Conservation (phyloP, 2,113 vertebrate genomes). For the Chloroceryle aenea region DNA sequence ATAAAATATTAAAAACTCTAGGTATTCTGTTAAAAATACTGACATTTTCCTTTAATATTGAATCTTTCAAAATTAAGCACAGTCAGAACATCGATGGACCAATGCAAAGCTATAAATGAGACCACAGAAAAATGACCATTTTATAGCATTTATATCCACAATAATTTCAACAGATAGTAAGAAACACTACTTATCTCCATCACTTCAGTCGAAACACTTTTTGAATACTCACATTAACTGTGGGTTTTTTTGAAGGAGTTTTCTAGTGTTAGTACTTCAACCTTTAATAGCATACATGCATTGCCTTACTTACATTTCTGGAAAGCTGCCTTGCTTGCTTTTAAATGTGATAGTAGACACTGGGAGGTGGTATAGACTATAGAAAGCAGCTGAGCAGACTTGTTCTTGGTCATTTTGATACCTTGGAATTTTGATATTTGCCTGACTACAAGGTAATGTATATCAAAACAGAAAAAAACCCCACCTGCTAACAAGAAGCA, state of each 20-base stretch:
- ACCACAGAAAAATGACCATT: not conserved
- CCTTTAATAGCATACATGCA: not conserved
- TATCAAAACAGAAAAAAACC: not conserved
- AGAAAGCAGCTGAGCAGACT: conserved; percentile 6
- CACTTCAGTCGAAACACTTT: not conserved
- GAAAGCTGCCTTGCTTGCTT: not conserved
- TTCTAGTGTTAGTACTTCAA: not conserved
- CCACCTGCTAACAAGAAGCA: not conserved
- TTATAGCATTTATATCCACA: not conserved
- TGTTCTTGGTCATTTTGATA: not conserved
- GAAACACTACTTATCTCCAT: not conserved
- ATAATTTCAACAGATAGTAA: not conserved
- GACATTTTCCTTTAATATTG: not conserved
- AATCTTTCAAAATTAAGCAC: not conserved
- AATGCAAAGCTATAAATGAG: not conserved
- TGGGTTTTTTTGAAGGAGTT: not conserved
- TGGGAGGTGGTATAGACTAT: conserved; percentile 55
- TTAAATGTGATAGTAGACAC: not conserved
- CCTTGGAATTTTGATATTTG: not conserved
- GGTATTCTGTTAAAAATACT: not conserved
- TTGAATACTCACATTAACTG: not conserved
- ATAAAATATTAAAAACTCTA: not conserved
- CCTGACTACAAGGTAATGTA: not conserved
- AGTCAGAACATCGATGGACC: not conserved
- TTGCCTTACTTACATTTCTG: not conserved